Evolutionary conservation across 2,797 vertebrate genomes (phyloP), one percentile per base, ranked within the genome.

Genomic region (Ctenochaetus hawaiiensis): DNA sequence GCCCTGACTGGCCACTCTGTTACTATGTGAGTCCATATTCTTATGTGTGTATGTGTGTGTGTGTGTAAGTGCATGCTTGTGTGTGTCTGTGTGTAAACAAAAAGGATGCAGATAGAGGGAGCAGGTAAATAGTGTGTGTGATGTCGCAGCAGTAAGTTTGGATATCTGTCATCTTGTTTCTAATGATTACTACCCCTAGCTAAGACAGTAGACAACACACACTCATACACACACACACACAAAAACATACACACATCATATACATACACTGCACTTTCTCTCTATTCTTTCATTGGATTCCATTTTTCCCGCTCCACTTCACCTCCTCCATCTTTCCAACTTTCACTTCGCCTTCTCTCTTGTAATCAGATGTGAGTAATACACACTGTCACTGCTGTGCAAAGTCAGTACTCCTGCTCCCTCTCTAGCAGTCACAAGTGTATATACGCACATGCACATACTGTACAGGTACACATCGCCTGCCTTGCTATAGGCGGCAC

Each of bases 181-280:
- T 87, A 88, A 89, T 91, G 86, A 90, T 89, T 63, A 85, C 62
- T 70, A 67, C 76, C 68, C 72, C 61, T 75, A 56, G 63, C 76
- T 62, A 47, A 30, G 26, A 30, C 26, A 41, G 30, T 45, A 51
- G 23, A 59, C 60, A 22, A 66, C 45, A 16, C 26, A 17, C 20
- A 67, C 57, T 67, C 52, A 45, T 51, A 47, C 26, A 41, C 57
- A 3, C 26, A 47, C 45, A 64, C 53, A 71, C 59, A 59, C 65
- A 75, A 45, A 5, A 14, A 39, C 43, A 59, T 67, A 72, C 51
- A 57, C 26, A 57, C 26, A 74, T 52, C 41, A 43, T 23, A 44
- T n/a, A 22, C 20, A 62, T 43, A 20, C 48, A n/a, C 22, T n/a
- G 34, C 26, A 30, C 54, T 71, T 74, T 18, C 54, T 70, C 34